Conservation (phyloP, 2,113 vertebrate genomes). For the Zingel zingel region DNA sequence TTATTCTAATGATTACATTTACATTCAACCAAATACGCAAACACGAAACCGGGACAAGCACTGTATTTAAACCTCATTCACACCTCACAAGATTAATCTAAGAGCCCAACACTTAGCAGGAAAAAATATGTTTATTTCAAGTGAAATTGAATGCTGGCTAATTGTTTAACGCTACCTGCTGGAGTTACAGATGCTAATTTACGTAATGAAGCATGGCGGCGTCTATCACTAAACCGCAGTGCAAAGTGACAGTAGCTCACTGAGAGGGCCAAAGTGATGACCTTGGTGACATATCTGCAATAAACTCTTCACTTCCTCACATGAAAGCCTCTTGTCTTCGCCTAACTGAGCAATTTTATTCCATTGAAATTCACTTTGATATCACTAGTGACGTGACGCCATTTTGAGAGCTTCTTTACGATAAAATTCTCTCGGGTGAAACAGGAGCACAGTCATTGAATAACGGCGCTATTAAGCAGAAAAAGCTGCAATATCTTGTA, state of each 20-base stretch:
- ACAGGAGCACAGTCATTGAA: conserved; percentile 14
- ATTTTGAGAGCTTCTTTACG: conserved; percentile 43
- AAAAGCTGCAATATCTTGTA: not conserved
- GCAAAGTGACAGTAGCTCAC: conserved; percentile 25
- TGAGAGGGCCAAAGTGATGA: conserved; percentile 46
- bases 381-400: conserved; percentile 38
- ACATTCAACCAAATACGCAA: conserved; percentile 47
- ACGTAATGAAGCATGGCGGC: conserved; percentile 41
- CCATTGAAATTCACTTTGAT: conserved; percentile 58
- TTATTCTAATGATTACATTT: conserved; percentile 74
- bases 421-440: conserved; percentile 40
- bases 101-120: not conserved
- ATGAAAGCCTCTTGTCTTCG: conserved; percentile 57
- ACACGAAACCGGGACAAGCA: conserved; percentile 50
- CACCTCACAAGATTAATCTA: conserved; percentile 40
- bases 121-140: conserved; percentile 11
- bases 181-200: conserved; percentile 26
- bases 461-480: not conserved
- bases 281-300: conserved; percentile 57
- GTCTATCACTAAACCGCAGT: conserved; percentile 16
- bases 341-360: conserved; percentile 62
- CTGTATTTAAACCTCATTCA: conserved; percentile 45
- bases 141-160: conserved; percentile 44
- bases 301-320: conserved; percentile 46
- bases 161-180: conserved; percentile 26